phyloP scores from a whole-genome alignment of 2,113 vertebrate genomes.

The Pachypanchax playfairii region DNA sequence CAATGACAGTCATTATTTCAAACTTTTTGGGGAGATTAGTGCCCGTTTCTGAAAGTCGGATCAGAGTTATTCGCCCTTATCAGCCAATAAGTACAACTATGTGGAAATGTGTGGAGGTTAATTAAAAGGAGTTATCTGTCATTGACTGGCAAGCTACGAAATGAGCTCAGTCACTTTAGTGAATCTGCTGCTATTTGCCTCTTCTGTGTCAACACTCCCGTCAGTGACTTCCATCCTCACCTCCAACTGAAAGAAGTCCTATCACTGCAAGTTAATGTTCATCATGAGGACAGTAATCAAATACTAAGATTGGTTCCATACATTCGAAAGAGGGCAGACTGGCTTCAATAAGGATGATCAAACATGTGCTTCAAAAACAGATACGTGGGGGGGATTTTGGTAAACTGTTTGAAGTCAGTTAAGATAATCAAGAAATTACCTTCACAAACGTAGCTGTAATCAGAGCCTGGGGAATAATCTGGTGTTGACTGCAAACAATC shows the following conservation, averaged over 20 bases:
- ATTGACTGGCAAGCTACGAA: constrained; percentile 39
- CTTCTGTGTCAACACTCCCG: constrained; percentile 17
- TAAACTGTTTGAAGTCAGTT: neutral
- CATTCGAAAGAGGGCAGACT: constrained; percentile 13
- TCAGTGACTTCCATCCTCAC: constrained; percentile 50
- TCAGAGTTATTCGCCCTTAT: neutral
- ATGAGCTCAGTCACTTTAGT: constrained; percentile 44
- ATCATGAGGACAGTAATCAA: constrained; percentile 49
- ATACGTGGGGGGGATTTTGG: neutral
- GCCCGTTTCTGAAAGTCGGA: constrained; percentile 5
- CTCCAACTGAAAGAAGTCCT: constrained; percentile 48
- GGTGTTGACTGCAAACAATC: constrained; percentile 17
- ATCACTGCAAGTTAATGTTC: constrained; percentile 49
- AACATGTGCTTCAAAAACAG: constrained; percentile 15
- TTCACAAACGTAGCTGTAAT: constrained; percentile 13
- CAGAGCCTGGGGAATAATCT: constrained; percentile 24
- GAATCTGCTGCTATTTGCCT: constrained; percentile 37
- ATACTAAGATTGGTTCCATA: constrained; percentile 40
- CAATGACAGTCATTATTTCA: too few species aligned
- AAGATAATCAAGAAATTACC: constrained; percentile 15
- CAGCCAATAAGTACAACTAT: neutral
- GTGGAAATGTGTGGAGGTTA: constrained; percentile 14
- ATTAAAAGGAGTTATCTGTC: constrained; percentile 35
- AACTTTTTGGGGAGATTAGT: too few species aligned
- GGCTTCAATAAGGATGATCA: constrained; percentile 43